Conservation (phyloP, 2,888 invertebrate species). For the Anoncus sp. region DNA sequence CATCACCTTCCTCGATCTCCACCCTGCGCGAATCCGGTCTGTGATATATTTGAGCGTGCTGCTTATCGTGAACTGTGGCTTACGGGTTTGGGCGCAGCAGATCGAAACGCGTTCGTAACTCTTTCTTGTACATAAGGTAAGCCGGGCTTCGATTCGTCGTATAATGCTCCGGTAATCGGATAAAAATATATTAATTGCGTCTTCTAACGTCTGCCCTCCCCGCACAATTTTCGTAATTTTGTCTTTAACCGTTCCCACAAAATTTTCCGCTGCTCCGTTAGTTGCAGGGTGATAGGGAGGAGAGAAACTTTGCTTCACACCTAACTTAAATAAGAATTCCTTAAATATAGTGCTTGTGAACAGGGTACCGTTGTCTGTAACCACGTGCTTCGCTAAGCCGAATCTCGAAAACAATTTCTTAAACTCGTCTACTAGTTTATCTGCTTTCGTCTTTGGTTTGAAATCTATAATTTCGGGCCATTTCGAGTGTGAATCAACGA, state of each 20-base stretch:
- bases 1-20: background rate
- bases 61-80: background rate
- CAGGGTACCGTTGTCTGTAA: constrained; percentile 33
- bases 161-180: constrained; percentile 16
- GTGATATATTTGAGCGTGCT: background rate
- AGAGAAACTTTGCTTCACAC: constrained; percentile 50
- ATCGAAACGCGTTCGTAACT: constrained; percentile 37
- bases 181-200: constrained; percentile 2
- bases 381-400: constrained; percentile 35
- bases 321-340: constrained; percentile 35
- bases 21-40: background rate
- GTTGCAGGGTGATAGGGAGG: constrained; percentile 59
- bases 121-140: constrained; percentile 4
- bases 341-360: constrained; percentile 24
- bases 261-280: constrained; percentile 55
- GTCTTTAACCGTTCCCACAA: constrained; percentile 58
- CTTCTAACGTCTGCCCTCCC: background rate
- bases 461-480: constrained; percentile 64
- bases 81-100: constrained; percentile 18
- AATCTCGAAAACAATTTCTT: constrained; percentile 24
- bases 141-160: constrained; percentile 20
- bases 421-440: constrained; percentile 25
- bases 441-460: background rate
- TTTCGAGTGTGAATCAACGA: constrained; percentile 63
- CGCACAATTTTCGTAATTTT: constrained; percentile 16